Percentiles rank a stretch among this genome's conserved stretches.
These are phyloP conservation scores for Apotomis capreana DNA, from an alignment of 2,888 invertebrate species.

Conservation along the genomic window DNA sequence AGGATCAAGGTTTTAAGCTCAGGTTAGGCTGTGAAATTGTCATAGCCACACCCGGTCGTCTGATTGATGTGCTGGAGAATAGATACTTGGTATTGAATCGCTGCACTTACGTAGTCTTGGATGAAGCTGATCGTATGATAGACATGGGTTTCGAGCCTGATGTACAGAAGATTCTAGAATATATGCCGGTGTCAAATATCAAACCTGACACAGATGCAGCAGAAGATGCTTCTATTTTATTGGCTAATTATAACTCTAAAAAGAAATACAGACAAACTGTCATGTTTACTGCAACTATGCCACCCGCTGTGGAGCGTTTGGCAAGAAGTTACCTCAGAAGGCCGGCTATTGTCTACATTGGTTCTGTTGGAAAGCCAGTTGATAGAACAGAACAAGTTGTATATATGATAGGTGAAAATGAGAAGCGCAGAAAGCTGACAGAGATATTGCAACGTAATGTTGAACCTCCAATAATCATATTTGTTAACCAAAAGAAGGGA, in stretches of 20 bases:
- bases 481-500: conserved; percentile 99
- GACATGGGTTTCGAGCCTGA: conserved; percentile 99
- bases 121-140: conserved; percentile 99
- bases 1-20: conserved; percentile 98
- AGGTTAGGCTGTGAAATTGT: conserved; percentile 99
- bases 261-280: conserved; percentile 99
- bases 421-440: conserved; percentile 98
- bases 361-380: conserved; percentile 97
- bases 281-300: conserved; percentile 99
- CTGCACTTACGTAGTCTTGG: conserved; percentile 98
- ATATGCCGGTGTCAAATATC: conserved; percentile 98
- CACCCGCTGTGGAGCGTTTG: conserved; percentile 97
- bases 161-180: conserved; percentile 98
- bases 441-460: conserved; percentile 94
- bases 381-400: conserved; percentile 99
- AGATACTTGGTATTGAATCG: conserved; percentile 97
- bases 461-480: conserved; percentile 99
- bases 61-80: conserved; percentile 99
- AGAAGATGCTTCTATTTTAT: conserved; percentile 94
- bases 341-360: conserved; percentile 98
- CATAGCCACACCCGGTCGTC: conserved; percentile 99
- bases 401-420: conserved; percentile 96
- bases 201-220: conserved; percentile 99
- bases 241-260: conserved; percentile 97
- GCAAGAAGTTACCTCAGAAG: conserved; percentile 97